Conservation (phyloP, 2,113 vertebrate species). For the Fulica atra region DNA sequence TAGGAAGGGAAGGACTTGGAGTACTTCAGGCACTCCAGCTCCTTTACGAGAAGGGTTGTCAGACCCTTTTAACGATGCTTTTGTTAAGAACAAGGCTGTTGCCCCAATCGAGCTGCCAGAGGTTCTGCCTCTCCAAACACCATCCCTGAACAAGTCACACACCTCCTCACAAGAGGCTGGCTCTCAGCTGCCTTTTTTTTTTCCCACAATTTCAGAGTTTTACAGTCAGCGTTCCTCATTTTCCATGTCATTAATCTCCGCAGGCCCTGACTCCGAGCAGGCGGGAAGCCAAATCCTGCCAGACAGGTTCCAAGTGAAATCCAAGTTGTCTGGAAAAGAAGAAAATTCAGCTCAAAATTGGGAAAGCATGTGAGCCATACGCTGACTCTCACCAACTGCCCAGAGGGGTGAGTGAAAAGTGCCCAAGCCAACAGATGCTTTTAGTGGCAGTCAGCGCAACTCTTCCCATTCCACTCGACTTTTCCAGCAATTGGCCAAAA, state of each 20-base stretch:
- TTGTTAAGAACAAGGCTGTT: not conserved
- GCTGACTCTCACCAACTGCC: not conserved
- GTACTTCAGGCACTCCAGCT: not conserved
- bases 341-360: not conserved
- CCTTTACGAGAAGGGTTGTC: not conserved
- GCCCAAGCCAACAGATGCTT: not conserved
- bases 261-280: not conserved
- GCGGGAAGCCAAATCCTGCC: slow-evolving; percentile 25
- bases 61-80: not conserved
- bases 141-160: not conserved
- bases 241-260: slow-evolving; percentile 46
- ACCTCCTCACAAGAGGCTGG: not conserved
- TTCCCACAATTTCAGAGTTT: not conserved
- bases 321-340: slow-evolving; percentile 16
- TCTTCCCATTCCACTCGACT: not conserved
- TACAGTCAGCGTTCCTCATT: not conserved
- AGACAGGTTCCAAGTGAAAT: slow-evolving; percentile 10
- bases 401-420: not conserved
- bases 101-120: not conserved
- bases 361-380: not conserved
- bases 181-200: not conserved
- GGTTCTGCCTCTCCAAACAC: not conserved
- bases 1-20: not conserved
- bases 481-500: not conserved
- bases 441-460: not conserved